Percentiles rank a stretch among this genome's conserved stretches.
Conservation (phyloP, 1,140 invertebrate species). For the Gyrodactylus bullatarudis region DNA sequence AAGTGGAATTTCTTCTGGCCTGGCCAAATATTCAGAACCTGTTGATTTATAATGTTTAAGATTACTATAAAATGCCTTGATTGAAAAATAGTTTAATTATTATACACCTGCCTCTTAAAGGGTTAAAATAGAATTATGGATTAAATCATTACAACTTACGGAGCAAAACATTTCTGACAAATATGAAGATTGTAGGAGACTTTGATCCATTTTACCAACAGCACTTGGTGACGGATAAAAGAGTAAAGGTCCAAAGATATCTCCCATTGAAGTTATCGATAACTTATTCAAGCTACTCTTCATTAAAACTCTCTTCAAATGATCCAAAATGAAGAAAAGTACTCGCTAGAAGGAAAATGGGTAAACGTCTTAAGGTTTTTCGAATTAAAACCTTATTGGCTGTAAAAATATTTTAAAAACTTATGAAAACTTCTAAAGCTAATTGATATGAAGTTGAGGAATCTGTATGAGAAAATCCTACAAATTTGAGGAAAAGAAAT, state of each 20-base stretch:
- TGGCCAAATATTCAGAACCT: neutral
- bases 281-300: neutral
- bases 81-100: too few relatives aligned
- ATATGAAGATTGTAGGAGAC: neutral
- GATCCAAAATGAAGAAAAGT: slow-evolving; percentile 1
- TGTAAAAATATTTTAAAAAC: too few relatives aligned
- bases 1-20: neutral
- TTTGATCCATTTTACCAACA: neutral
- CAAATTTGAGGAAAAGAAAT: too few relatives aligned
- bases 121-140: too few relatives aligned
- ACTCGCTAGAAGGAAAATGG: neutral
- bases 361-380: too few relatives aligned
- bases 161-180: neutral
- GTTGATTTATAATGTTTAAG: neutral
- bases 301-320: neutral
- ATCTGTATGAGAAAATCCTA: too few relatives aligned
- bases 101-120: too few relatives aligned
- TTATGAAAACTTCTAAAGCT: too few relatives aligned
- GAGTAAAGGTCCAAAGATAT: slow-evolving; percentile 1
- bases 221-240: slow-evolving; percentile 3
- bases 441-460: too few relatives aligned
- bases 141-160: neutral
- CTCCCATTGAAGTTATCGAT: neutral
- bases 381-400: too few relatives aligned
- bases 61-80: too few relatives aligned